phyloP scores from a whole-genome alignment of 2,113 vertebrate species.

The Rhabdomys dilectus region DNA sequence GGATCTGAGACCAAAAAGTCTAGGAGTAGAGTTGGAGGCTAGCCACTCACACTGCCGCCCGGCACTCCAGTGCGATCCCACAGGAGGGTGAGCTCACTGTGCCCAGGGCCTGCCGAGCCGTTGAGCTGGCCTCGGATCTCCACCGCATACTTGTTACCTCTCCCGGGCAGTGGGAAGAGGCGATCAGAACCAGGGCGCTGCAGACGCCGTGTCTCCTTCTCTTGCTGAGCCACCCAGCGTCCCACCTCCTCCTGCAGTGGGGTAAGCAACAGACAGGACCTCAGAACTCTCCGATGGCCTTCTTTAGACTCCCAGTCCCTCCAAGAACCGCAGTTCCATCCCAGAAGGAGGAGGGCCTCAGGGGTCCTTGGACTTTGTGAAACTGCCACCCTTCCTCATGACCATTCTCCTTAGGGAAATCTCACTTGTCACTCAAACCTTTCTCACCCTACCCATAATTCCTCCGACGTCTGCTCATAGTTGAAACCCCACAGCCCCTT shows the following conservation, averaged over 20 bases:
- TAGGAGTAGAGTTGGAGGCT: background rate
- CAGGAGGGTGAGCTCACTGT: constrained; percentile 93
- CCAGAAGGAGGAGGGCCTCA: background rate
- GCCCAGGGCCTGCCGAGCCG: constrained; percentile 92
- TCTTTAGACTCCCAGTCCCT: background rate
- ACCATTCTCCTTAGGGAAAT: background rate
- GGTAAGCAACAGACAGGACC: background rate
- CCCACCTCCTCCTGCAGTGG: constrained; percentile 91
- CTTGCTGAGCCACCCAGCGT: constrained; percentile 93
- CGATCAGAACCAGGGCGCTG: constrained; percentile 89
- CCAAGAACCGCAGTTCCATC: background rate
- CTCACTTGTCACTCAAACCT: background rate
- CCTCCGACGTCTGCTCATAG: background rate
- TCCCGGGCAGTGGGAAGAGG: constrained; percentile 91
- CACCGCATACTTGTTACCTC: constrained; percentile 92
- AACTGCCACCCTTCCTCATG: background rate
- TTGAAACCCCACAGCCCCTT: background rate
- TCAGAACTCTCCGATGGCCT: background rate
- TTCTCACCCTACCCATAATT: background rate
- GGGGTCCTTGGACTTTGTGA: background rate
- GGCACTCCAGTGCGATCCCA: constrained; percentile 94
- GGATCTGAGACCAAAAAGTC: background rate
- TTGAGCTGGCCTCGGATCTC: constrained; percentile 94
- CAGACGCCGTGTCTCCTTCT: constrained; percentile 91
- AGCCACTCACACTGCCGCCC: constrained; percentile 91